Evolutionary conservation across 2,113 vertebrate species (phyloP), one percentile per base, ranked within the genome.

Genomic region (Hoplias malabaricus): DNA sequence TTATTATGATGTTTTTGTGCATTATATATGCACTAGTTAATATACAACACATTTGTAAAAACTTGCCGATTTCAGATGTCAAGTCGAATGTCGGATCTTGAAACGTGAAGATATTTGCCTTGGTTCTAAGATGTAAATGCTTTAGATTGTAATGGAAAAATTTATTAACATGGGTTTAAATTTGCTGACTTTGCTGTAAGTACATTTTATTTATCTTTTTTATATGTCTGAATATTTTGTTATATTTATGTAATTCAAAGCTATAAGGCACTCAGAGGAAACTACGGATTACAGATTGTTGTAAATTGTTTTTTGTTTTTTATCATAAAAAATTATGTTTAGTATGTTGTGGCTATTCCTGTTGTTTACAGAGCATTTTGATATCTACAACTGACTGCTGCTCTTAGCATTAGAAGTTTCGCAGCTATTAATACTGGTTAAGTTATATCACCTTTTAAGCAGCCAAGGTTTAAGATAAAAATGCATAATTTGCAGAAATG

Each of bases 181-280:
- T n/a, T n/a, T 33, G 57, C 48, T 59, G 8, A 56, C 21, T 56
- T 29, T 59, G 12, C 23, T 27, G 11, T 61, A 59, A 29, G 36
- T 27, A 12, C 1, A 21, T 11, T 21, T 14, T 43, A 77, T 77
- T 77, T 77, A 76, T 57, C 63, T 76, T 68, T 46, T 76, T 31
- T 75, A 63, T 12, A 63, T 50, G 14, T 57, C 56, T 33, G 2
- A 62, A 75, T 66, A 66, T 77, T 68, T 59, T 27, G 65, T 19
- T 77, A n/a, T 77, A 77, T 77, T 78, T 78, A 78, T 70, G 61
- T 48, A n/a, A 62, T 70, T 70, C 23, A 62, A 69, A 61, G 75
- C 54, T 66, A 46, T 77, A 46, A 48, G 75, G 75, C 54, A 46
- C 65, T 77, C 75, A 59, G 65, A 67, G 74, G 54, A 61, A 69